Percentiles rank a stretch among this genome's conserved stretches.
Evolutionary conservation across 2,888 invertebrate species (phyloP).

Genomic region (Apodemia duryi): DNA sequence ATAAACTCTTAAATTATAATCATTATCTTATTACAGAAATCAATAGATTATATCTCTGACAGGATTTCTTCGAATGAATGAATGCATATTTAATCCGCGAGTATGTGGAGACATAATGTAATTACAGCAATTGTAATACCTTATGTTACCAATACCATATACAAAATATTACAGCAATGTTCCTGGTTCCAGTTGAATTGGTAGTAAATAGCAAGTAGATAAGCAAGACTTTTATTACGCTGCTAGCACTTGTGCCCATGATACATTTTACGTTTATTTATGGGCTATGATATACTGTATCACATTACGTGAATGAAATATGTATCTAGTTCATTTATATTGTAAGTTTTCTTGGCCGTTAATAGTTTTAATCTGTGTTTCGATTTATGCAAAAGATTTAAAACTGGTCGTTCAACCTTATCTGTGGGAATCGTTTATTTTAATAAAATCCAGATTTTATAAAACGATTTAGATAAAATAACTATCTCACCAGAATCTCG

Average conservation of each 20-base stretch:
- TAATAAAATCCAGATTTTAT: neutral
- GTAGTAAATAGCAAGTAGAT: neutral
- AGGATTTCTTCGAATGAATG: too few species aligned
- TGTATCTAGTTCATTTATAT: conserved; percentile 1
- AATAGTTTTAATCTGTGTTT: neutral
- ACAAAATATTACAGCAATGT: too few species aligned
- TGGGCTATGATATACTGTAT: neutral
- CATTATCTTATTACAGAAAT: too few species aligned
- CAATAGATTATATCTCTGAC: too few species aligned
- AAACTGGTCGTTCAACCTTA: neutral
- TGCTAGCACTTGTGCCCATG: neutral
- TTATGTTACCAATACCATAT: too few species aligned
- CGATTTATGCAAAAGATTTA: neutral
- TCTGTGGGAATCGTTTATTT: neutral
- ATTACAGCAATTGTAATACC: too few species aligned
- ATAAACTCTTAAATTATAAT: too few species aligned
- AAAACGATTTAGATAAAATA: neutral
- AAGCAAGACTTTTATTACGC: neutral
- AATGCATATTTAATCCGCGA: too few species aligned
- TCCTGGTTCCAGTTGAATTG: too few species aligned
- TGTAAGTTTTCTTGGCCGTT: neutral
- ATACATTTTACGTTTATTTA: neutral
- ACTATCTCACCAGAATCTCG: too few species aligned
- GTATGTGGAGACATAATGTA: too few species aligned
- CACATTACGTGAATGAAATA: neutral